These are phyloP conservation scores for Coccyzus lansbergi DNA, from an alignment of 2,797 vertebrate genomes.

Conservation along the genomic window DNA sequence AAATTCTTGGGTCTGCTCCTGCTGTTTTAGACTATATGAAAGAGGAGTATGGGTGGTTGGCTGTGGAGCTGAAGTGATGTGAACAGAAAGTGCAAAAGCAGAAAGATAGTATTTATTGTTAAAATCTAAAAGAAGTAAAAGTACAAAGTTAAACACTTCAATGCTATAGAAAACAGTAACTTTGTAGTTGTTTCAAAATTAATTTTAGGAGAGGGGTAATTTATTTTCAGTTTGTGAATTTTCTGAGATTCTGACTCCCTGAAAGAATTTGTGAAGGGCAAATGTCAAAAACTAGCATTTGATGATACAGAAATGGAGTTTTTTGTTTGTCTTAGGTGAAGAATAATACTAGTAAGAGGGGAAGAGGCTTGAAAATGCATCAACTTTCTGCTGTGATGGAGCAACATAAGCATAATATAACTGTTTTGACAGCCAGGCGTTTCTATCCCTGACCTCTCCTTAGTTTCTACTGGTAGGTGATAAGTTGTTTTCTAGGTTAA, in stretches of 20 bases:
- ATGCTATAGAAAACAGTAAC: background rate
- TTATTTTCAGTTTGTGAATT: background rate
- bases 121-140: background rate
- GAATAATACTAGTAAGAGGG: background rate
- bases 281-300: background rate
- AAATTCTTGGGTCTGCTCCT: background rate
- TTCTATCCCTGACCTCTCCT: background rate
- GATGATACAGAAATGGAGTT: background rate
- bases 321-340: background rate
- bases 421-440: background rate
- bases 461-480: background rate
- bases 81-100: background rate
- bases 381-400: background rate
- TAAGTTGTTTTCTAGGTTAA: background rate
- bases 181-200: background rate
- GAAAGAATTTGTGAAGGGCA: background rate
- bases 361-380: background rate
- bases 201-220: background rate
- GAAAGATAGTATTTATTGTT: background rate
- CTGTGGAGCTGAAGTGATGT: background rate
- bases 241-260: background rate
- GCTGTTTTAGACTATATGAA: background rate
- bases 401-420: background rate
- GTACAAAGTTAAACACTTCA: background rate
- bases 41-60: background rate